Base-by-base conservation (phyloP, 2,113 vertebrate genomes). In the Camelus bactrianus region DNA sequence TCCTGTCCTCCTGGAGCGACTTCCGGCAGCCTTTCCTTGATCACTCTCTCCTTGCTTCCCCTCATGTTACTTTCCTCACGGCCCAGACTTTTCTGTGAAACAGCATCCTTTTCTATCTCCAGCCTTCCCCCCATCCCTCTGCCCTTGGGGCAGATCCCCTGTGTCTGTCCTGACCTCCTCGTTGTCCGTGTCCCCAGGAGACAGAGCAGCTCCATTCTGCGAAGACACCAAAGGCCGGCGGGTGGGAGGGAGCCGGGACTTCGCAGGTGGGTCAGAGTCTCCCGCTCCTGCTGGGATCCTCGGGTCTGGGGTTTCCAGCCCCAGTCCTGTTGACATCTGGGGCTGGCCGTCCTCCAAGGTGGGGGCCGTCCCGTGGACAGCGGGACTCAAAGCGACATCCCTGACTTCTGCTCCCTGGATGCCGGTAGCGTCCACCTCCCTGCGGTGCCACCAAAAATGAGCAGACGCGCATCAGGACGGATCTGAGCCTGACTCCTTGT, bases 281-380 rank as follows among this genome's bases (percentile, higher is more conserved):
- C 35, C 22, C 24, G 42, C 10, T 17, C 3, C 7, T 2, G 1
- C 56, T 12, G 48, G 62, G 3, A n/a, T 32, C 70, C 69, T 72
- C 24, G 14, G 77, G 38, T 8, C 80, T 15, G 7, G 13, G 8
- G 35, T 10, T 67, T 30, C 38, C 62, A 32, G n/a, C 14, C 58
- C 81, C n/a, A 8, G 19, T 0, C 0, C 16, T 28, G 1, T 3
- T 19, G 22, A 60, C 17, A 60, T 32, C n/a, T 22, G 0, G 26
- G 30, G 13, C 42, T 38, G 9, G 5, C 46, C 5, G n/a, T n/a
- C 17, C 32, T 80, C n/a, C 24, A 3, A 42, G 46, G 19, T 14
- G 30, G 10, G n/a, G 6, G 2, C 16, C 56, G 14, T 54, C 24
- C 17, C 8, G 8, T 50, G 3, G 15, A 9, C 17, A 17, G 5